Evolutionary conservation across 2,113 vertebrate genomes (phyloP), one percentile per base, ranked within the genome.

Genomic region (Erpornis zantholeuca): DNA sequence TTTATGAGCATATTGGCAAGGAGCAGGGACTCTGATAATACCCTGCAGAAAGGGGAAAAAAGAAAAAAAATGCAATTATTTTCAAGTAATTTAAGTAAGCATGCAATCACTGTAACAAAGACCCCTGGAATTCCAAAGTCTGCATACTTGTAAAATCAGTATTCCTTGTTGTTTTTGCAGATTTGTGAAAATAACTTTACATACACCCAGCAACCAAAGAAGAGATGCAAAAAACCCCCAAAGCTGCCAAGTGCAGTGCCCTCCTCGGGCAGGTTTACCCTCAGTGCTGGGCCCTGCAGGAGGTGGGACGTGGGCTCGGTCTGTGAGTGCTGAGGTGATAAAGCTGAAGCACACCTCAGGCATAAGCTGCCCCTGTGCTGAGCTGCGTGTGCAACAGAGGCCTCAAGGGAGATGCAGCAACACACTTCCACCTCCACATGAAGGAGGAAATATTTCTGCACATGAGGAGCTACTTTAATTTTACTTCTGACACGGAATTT

Each of bases 1-100:
- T 82, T 99, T 99, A 96, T 99, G 99, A 6, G 99, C 99, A 1
- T 99, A 99, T 65, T 99, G 99, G 96, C 99, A 99, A 6, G 99
- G 99, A 24, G 99, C 99, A 8, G 99, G 99, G 24, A 99, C 99
- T 47, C 99, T 84, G 85, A 99, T 98, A 81, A 99, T 97, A 16
- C 99, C 99, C 99, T 99, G 81, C 6, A 76, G 52, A 25, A 68
- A 64, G 6, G 7, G 40, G 31, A n/a, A 68, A 52, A 42, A 65
- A 64, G 25, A 33, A 42, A 57, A 56, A 16, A 38, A 53, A 23
- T 8, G 2, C 12, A 35, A 17, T 87, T 87, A 76, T 40, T 75
- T 76, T 54, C 54, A 70, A 47, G 44, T 29, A 25, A 91, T 79
- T 84, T 52, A 36, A 54, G 38, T 21, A 84, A 86, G 17, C 36